A percentile compares a stretch with the other conserved stretches of the same genome.
Evolutionary conservation across 1,140 invertebrate genomes (phyloP).

Genomic region (Zeugodacus cucurbitae): DNA sequence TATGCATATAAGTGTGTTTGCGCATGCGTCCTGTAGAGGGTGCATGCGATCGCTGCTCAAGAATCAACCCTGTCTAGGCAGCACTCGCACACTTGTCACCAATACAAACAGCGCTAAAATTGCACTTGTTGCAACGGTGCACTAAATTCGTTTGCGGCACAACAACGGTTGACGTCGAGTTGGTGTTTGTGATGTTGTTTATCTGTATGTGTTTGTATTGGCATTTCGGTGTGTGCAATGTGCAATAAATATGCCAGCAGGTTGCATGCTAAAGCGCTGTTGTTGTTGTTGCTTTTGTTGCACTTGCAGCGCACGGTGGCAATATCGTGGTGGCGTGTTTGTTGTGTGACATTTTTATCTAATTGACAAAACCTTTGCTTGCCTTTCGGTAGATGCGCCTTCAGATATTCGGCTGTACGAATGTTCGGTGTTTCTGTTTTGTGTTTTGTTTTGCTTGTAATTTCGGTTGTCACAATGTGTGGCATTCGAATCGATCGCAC

Average conservation of each 20-base stretch:
- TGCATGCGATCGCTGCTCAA: neutral
- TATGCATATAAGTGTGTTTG: neutral
- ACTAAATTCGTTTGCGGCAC: slow-evolving; percentile 9
- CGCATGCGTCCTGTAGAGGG: neutral
- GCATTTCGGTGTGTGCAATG: slow-evolving; percentile 1
- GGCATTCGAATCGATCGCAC: slow-evolving; percentile 42
- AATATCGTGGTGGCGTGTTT: slow-evolving; percentile 48
- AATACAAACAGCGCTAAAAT: neutral
- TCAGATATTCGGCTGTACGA: slow-evolving; percentile 41
- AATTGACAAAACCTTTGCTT: slow-evolving; percentile 51
- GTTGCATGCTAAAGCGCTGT: neutral
- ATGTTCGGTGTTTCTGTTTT: neutral
- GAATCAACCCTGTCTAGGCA: neutral
- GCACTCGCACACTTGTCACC: neutral
- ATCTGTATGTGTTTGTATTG: neutral
- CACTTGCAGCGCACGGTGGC: slow-evolving; percentile 36
- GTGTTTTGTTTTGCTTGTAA: neutral
- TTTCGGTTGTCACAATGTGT: slow-evolving; percentile 9
- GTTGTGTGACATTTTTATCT: slow-evolving; percentile 66
- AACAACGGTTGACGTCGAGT: neutral
- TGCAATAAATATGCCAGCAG: slow-evolving; percentile 37
- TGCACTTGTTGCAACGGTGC: neutral
- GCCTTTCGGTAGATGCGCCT: slow-evolving; percentile 48
- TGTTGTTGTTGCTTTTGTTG: slow-evolving; percentile 43
- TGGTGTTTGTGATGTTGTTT: neutral